Evolutionary conservation across 2,888 invertebrate genomes (phyloP), one percentile per base, ranked within the genome.

Genomic region (Merodon equestris): DNA sequence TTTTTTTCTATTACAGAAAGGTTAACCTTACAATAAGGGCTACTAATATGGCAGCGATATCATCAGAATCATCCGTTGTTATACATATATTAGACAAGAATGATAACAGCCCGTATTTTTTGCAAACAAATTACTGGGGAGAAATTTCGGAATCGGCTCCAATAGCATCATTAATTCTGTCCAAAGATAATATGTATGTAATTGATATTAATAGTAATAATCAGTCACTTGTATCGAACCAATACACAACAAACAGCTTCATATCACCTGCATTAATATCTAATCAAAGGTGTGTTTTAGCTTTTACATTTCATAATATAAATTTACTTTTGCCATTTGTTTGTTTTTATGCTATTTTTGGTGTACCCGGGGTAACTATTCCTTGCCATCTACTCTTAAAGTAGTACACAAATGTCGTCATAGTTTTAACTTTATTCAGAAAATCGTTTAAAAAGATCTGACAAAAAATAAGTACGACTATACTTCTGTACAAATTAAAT

Each of bases 61-160:
- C 91, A 50, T 93, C 96, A 0, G 87, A 86, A 13, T 94, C 94
- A 81, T 92, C 90, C 83, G 93, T 97, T 27, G 90, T 94, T 13
- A 93, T 98, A 74, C 96, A 97, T 90, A 93, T 97, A 74, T 89
- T 96, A 77, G 97, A 98, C 89, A 92, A 92, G 84, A 98, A 98
- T 89, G 97, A 97, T 89, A 95, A 94, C 89, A 90, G 93, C 18
- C 97, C 97, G 0, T 89, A 89, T 83, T 94, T 96, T 86, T 85
- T 91, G 18, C 92, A 92, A 84, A 91, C 91, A 48, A 86, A 89
- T 81, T 95, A 94, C 88, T 89, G 90, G 81, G 96, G 95, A n/a
- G 91, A 91, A 84, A 92, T 95, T 75, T 92, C 93, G 54, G 97
- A 97, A 89, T 92, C 94, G 17, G 93, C 93, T 2, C 90, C 91